Evolutionary conservation across 1,140 invertebrate genomes (phyloP).

Genomic region (Caerostris extrusa): DNA sequence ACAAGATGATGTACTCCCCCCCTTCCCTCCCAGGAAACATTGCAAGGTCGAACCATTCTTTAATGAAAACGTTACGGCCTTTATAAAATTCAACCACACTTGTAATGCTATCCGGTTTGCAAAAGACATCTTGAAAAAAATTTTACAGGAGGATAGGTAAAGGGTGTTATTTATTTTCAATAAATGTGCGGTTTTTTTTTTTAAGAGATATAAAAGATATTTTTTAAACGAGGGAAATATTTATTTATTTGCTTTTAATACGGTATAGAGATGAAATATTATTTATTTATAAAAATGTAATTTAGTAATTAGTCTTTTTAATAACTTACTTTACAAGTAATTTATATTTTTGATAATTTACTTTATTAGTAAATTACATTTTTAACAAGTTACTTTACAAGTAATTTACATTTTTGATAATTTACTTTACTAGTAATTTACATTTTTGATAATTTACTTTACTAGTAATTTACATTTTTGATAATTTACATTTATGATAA

Average conservation of each 20-base stretch:
- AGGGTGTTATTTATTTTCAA: constrained; percentile 35
- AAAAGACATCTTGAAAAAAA: constrained; percentile 39
- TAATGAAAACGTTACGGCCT: constrained; percentile 58
- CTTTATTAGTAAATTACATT: not conserved
- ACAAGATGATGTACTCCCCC: not conserved
- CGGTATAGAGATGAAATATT: not conserved
- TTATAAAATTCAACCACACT: constrained; percentile 33
- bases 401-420: too few species aligned
- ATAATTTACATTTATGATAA: too few species aligned
- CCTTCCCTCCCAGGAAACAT: too few species aligned
- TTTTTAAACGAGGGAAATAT: not conserved
- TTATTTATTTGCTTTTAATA: not conserved
- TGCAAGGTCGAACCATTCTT: constrained; percentile 25
- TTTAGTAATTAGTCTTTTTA: too few species aligned
- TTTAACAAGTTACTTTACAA: not conserved
- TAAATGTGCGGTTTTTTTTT: not conserved
- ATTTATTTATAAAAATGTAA: not conserved
- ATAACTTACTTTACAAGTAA: too few species aligned
- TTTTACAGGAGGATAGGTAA: not conserved
- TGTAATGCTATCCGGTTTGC: constrained; percentile 5
- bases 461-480: too few species aligned
- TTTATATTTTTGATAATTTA: not conserved
- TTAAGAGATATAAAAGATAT: not conserved
- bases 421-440: too few species aligned
- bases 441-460: too few species aligned